phyloP scores from a whole-genome alignment of 1,140 invertebrate genomes.

The Neocloeon triangulifer region DNA sequence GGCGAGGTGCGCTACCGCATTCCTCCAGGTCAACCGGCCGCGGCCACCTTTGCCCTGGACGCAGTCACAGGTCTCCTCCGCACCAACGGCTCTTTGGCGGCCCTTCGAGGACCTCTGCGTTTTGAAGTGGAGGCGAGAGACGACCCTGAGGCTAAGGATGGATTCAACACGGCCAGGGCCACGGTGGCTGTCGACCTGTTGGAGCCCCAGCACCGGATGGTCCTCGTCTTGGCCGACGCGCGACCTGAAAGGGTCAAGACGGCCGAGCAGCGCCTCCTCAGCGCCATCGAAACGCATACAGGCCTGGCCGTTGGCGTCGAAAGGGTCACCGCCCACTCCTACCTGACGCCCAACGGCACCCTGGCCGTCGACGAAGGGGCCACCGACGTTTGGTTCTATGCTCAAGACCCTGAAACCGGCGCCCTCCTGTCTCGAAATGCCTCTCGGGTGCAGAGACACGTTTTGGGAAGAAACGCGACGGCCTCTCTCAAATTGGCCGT shows the following conservation, averaged over 20 bases:
- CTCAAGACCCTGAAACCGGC: constrained; percentile 55
- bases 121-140: constrained; percentile 51
- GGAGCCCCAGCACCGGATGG: constrained; percentile 40
- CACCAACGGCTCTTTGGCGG: constrained; percentile 44
- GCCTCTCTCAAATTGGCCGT: too few relatives aligned
- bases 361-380: constrained; percentile 41
- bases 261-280: constrained; percentile 34
- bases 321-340: constrained; percentile 42
- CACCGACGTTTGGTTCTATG: constrained; percentile 71
- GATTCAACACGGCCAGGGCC: constrained; percentile 34
- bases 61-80: constrained; percentile 44
- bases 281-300: constrained; percentile 46
- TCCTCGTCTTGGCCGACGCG: constrained; percentile 49
- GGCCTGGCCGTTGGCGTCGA: constrained; percentile 55
- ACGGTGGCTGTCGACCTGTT: constrained; percentile 47
- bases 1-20: constrained; percentile 51
- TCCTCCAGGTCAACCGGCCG: constrained; percentile 22
- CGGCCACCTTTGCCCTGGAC: constrained; percentile 52
- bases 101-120: constrained; percentile 39
- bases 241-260: constrained; percentile 43
- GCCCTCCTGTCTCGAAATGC: constrained; percentile 47
- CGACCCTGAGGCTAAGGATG: constrained; percentile 33
- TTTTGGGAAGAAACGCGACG: too few relatives aligned
- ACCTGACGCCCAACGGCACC: constrained; percentile 42
- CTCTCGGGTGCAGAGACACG: constrained; percentile 39